phyloP scores from a whole-genome alignment of 2,113 vertebrate species.

The Ochotona princeps region DNA sequence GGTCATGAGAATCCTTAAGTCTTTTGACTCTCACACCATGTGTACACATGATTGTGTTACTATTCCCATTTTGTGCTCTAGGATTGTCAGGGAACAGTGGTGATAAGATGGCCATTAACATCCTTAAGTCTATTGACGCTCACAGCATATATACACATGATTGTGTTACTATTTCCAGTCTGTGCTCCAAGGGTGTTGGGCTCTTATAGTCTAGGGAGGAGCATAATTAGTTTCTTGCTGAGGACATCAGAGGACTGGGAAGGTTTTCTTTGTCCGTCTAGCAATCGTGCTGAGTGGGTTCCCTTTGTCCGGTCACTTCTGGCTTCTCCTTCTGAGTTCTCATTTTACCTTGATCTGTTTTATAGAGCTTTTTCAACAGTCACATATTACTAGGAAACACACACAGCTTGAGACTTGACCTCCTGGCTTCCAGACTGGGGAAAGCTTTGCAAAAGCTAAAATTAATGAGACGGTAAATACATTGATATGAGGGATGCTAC shows the following conservation, averaged over 20 bases:
- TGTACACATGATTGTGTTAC: not conserved
- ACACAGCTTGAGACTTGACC: constrained; percentile 69
- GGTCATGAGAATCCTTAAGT: not conserved
- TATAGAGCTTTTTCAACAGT: constrained; percentile 50
- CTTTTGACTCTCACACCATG: not conserved
- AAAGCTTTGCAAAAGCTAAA: constrained; percentile 82
- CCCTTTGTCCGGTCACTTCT: not conserved
- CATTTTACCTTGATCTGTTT: not conserved
- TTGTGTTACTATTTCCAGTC: not conserved
- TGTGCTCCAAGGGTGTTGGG: not conserved
- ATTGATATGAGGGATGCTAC: constrained; percentile 71
- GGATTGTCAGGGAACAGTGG: too few species aligned
- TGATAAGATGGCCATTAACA: not conserved
- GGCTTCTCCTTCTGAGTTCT: not conserved
- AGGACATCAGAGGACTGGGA: not conserved
- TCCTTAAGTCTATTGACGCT: not conserved
- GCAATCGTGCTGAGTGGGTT: constrained; percentile 34
- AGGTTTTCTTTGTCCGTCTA: not conserved
- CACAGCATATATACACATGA: not conserved
- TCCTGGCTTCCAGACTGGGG: constrained; percentile 75
- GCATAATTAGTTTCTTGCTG: not conserved
- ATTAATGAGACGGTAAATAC: constrained; percentile 84
- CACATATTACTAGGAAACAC: constrained; percentile 1
- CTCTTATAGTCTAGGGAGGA: not conserved
- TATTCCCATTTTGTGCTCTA: not conserved